Evolutionary conservation across 1,140 invertebrate species (phyloP).

Genomic region (Neodiprion virginianus): DNA sequence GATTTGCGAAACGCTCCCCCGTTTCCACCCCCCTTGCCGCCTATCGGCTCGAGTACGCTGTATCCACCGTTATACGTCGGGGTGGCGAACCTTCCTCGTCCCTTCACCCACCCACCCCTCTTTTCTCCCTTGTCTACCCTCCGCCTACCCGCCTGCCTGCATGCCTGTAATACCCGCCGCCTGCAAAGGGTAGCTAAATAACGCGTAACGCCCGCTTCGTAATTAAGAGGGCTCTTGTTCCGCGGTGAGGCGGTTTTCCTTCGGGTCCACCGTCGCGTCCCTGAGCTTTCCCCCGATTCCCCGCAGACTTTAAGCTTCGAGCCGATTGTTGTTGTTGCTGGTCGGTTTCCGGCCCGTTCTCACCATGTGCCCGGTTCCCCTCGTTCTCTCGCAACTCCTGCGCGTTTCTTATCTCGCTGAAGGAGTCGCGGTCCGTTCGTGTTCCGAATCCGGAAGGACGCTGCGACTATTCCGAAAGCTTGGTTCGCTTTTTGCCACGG

Average conservation of each 20-base stretch:
- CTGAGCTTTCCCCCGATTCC: not conserved
- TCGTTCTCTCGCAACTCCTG: too few relatives aligned
- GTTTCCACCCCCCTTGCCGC: not conserved
- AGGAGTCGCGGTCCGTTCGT: too few relatives aligned
- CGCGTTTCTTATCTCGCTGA: too few relatives aligned
- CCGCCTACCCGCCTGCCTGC: not conserved
- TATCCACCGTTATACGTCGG: not conserved
- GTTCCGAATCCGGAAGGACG: not conserved
- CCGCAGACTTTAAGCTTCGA: not conserved
- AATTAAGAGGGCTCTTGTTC: slow-evolving; percentile 12
- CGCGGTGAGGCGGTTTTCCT: not conserved
- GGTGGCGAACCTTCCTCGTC: not conserved
- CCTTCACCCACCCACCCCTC: not conserved
- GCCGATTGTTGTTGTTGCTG: not conserved
- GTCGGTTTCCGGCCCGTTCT: not conserved
- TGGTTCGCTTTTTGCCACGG: not conserved
- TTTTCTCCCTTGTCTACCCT: slow-evolving; percentile 1
- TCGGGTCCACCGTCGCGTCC: not conserved
- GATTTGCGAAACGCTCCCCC: not conserved
- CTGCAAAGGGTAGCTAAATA: not conserved
- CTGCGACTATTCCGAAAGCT: not conserved
- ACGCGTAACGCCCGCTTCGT: not conserved
- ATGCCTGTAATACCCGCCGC: not conserved
- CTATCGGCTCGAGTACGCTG: too few relatives aligned
- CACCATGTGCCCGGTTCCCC: not conserved